Evolutionary conservation across 2,113 vertebrate species (phyloP).

Genomic region (Chiloscyllium plagiosum): DNA sequence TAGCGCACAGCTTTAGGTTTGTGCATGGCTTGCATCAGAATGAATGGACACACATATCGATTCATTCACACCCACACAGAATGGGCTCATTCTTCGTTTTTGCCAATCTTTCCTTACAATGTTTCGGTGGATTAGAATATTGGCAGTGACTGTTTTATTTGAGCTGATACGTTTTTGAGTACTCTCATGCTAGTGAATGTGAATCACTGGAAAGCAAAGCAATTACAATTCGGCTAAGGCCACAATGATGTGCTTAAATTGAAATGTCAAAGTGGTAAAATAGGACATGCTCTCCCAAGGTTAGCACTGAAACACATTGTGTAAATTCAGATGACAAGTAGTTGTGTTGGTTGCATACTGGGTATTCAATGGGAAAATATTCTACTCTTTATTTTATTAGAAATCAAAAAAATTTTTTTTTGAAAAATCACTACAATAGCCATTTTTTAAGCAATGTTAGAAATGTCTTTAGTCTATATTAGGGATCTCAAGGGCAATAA

Average conservation of each 20-base stretch:
- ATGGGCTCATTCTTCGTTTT: not conserved
- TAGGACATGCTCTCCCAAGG: not conserved
- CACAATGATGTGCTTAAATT: not conserved
- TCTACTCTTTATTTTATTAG: not conserved
- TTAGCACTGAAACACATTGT: not conserved
- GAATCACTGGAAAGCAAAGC: not conserved
- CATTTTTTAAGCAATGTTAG: not conserved
- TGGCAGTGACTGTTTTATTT: not conserved
- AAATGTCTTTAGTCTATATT: not conserved
- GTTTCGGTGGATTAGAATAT: not conserved
- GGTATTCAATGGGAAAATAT: not conserved
- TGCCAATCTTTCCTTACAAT: not conserved
- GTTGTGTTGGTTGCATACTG: not conserved
- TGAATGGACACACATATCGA: not conserved
- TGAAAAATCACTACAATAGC: not conserved
- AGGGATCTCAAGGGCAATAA: not conserved
- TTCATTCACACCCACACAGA: too few species aligned
- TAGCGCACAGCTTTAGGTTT: too few species aligned
- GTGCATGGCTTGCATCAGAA: not conserved
- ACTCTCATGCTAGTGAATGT: too few species aligned
- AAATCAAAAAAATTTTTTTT: not conserved
- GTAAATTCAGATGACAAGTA: not conserved
- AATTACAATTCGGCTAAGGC: not conserved
- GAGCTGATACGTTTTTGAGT: not conserved
- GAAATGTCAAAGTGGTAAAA: not conserved